Evolutionary conservation across 2,113 vertebrate species (phyloP).

Genomic region (Nesogale talazaci): DNA sequence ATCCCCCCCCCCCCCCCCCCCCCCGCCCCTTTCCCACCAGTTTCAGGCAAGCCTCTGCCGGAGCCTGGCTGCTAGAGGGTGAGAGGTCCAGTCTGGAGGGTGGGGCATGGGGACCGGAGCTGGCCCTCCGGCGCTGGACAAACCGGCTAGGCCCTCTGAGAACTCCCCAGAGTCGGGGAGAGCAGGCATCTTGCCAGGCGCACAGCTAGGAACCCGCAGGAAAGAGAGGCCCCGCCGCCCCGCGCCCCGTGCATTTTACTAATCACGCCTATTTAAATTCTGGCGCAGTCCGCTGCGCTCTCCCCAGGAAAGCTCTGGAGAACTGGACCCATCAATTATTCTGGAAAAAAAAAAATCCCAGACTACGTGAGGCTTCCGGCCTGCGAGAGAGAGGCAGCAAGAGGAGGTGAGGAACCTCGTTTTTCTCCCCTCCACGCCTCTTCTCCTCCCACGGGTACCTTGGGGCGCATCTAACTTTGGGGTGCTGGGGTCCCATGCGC

Average conservation of each 20-base stretch:
- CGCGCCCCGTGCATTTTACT: constrained; percentile 77
- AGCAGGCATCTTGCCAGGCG: constrained; percentile 48
- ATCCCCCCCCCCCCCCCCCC: neutral
- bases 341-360: constrained; percentile 77
- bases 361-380: constrained; percentile 71
- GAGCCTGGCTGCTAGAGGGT: neutral
- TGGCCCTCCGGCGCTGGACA: no score
- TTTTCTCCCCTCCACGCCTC: neutral
- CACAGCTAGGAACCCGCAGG: constrained; percentile 59
- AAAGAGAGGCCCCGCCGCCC: constrained; percentile 29
- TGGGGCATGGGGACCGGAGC: neutral
- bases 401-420: constrained; percentile 46
- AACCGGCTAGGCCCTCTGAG: neutral
- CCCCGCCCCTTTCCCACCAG: neutral
- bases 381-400: constrained; percentile 40
- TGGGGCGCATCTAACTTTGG: neutral
- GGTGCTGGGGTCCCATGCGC: neutral
- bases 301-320: constrained; percentile 81
- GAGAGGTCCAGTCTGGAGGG: neutral
- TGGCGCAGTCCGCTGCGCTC: constrained; percentile 80
- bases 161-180: constrained; percentile 16
- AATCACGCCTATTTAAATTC: constrained; percentile 84
- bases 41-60: neutral
- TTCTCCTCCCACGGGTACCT: neutral
- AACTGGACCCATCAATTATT: constrained; percentile 84